Evolutionary conservation across 2,113 vertebrate genomes (phyloP), one percentile per base, ranked within the genome.

Genomic region (Coryphaenoides rupestris): DNA sequence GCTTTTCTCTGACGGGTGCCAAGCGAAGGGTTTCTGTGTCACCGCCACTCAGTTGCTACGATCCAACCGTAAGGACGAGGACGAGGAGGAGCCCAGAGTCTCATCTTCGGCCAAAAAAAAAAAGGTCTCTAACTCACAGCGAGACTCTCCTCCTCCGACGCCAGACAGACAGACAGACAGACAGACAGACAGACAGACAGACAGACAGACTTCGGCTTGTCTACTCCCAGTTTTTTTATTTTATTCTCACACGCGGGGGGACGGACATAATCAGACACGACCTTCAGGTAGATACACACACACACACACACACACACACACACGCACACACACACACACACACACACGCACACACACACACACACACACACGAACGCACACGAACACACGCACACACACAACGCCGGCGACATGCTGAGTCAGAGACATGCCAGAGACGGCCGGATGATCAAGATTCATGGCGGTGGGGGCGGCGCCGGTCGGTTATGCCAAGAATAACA

Each of bases 211-310:
- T 78, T 79, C 69, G 62, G 70, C 72, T 89, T 76, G 70, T 69
- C 70, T 63, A 57, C 64, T 77, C 84, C 66, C 62, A 68, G 72
- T 76, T n/a, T 50, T 17, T n/a, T 85, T n/a, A n/a, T n/a, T n/a
- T n/a, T n/a, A n/a, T n/a, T n/a, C n/a, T n/a, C n/a, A n/a, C n/a
- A n/a, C 62, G 85, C 85, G 81, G 79, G 77, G 55, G 69, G 77
- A 74, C 56, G 81, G 74, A 73, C 70, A 52, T 40, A 40, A 40
- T 59, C 63, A 81, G 61, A 69, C 69, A 69, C 66, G 70, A 86
- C 86, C 88, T 88, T 86, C 76, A 85, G 73, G 80, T 46, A 76
- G n/a, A n/a, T n/a, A n/a, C n/a, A n/a, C n/a, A n/a, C n/a, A n/a
- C n/a, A n/a, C n/a, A n/a, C n/a, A n/a, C n/a, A n/a, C n/a, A n/a